phyloP scores from a whole-genome alignment of 2,113 vertebrate genomes.

The Panthera tigris region DNA sequence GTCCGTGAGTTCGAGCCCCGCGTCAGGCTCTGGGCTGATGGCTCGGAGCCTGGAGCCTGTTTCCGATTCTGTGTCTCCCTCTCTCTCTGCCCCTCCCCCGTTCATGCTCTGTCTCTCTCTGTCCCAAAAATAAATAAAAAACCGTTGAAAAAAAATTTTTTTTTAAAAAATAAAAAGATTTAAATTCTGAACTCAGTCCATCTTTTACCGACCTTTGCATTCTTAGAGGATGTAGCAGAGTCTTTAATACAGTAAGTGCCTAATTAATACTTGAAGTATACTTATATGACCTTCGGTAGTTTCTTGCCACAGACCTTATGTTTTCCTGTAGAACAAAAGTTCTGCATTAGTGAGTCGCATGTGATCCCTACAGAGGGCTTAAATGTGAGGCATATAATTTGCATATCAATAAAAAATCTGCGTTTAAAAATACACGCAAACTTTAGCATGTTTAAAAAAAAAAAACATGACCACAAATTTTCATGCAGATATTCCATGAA shows the following conservation, averaged over 20 bases:
- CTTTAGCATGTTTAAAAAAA: not conserved
- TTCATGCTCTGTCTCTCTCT: no score
- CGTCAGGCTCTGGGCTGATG: no score
- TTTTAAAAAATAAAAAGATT: no score
- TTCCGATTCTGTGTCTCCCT: no score
- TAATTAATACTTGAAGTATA: not conserved
- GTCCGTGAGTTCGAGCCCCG: no score
- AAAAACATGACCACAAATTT: not conserved
- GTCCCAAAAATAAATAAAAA: no score
- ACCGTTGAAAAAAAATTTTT: no score
- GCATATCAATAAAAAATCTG: not conserved
- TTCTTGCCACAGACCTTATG: not conserved
- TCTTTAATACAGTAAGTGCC: not conserved
- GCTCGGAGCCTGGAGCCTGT: no score
- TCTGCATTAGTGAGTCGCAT: not conserved
- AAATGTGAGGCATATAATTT: not conserved
- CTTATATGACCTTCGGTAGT: not conserved
- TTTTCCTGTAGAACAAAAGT: not conserved
- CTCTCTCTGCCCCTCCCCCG: no score
- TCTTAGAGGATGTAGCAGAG: not conserved
- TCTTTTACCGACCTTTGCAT: not conserved
- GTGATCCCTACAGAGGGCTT: not conserved
- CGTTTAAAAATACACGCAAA: not conserved
- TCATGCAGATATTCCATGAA: not conserved
- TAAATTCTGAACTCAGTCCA: not conserved